Base-by-base conservation (phyloP, 2,888 invertebrate species). In the Alloscopus bannaensis region DNA sequence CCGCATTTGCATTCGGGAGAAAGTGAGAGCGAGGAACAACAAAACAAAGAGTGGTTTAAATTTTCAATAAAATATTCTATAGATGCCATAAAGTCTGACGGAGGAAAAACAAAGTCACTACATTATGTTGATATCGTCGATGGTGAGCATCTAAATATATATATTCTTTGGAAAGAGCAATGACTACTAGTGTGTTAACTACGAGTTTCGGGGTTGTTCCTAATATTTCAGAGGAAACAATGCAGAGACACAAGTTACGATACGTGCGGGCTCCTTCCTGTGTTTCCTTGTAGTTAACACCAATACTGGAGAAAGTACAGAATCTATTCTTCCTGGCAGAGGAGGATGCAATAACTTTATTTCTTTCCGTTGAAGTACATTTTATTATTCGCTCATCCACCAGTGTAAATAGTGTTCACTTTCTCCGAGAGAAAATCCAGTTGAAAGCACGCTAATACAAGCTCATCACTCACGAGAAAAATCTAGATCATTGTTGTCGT, bases 281-380 rank as follows among this genome's bases (percentile, higher is more conserved):
- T n/a, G n/a, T n/a, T n/a, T n/a, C n/a, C 29, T 47, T 42, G 73
- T 66, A 8, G 66, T 66, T 66, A 66, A 66, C 66, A 66, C 68
- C 50, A 68, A 20, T 52, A 16, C 29, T 31, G 18, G 29, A 65
- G 47, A 20, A 36, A 59, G 20, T 36, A 59, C 22, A 52, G 6
- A 57, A 29, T 57, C 29, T 3, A 11, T 3, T 57, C 26, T 57
- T 66, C 36, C 55, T 65, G 70, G 70, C 57, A 65, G 64, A 62
- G 26, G 65, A 77, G 77, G 77, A 77, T 77, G 77, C 57, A 77
- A 77, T 70, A 77, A 77, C 77, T 77, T 70, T 70, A 70, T 77
- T 77, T 55, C 70, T 70, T 70, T 76, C 76, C 76, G 62, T 60
- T 60, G 40, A 60, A 76, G 60, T n/a, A n/a, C n/a, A n/a, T n/a